Evolutionary conservation across 2,888 invertebrate genomes (phyloP).

Genomic region (Tinea pellionella): DNA sequence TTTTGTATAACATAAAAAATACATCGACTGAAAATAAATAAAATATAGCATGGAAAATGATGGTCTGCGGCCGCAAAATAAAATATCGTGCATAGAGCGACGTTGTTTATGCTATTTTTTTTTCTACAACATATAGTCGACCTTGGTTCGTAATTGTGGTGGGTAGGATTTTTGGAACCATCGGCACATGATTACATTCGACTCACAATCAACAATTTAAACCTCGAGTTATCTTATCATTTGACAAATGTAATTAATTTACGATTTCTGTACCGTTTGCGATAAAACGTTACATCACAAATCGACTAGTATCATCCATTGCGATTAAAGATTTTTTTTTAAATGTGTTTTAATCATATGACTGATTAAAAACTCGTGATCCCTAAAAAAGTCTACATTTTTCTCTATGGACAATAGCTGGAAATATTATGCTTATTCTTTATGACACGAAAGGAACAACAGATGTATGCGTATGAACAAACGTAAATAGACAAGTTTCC

Average conservation of each 20-base stretch:
- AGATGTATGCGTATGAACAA: not conserved
- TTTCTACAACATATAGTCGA: slow-evolving; percentile 58
- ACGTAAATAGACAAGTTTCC: too few species aligned
- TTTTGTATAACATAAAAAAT: slow-evolving; percentile 24
- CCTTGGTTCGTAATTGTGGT: slow-evolving; percentile 20
- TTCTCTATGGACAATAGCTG: slow-evolving; percentile 2
- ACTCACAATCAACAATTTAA: not conserved
- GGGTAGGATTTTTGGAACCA: not conserved
- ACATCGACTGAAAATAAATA: slow-evolving; percentile 25
- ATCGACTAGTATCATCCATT: slow-evolving; percentile 2
- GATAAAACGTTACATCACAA: slow-evolving; percentile 10
- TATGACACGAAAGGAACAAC: not conserved
- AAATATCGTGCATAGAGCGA: slow-evolving; percentile 19
- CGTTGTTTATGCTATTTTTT: slow-evolving; percentile 57
- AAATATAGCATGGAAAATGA: slow-evolving; percentile 16
- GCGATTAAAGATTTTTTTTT: slow-evolving; percentile 2
- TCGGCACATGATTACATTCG: not conserved
- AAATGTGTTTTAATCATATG: slow-evolving; percentile 9
- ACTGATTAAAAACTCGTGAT: slow-evolving; percentile 4
- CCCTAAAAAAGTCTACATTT: not conserved
- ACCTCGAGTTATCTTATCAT: slow-evolving; percentile 29
- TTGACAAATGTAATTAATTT: slow-evolving; percentile 33
- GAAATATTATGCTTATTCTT: not conserved
- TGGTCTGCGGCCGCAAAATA: not conserved
- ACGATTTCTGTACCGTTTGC: slow-evolving; percentile 26